These are phyloP conservation scores for Anguilla megastoma DNA, from an alignment of 2,797 vertebrate genomes.

Conservation along the genomic window DNA sequence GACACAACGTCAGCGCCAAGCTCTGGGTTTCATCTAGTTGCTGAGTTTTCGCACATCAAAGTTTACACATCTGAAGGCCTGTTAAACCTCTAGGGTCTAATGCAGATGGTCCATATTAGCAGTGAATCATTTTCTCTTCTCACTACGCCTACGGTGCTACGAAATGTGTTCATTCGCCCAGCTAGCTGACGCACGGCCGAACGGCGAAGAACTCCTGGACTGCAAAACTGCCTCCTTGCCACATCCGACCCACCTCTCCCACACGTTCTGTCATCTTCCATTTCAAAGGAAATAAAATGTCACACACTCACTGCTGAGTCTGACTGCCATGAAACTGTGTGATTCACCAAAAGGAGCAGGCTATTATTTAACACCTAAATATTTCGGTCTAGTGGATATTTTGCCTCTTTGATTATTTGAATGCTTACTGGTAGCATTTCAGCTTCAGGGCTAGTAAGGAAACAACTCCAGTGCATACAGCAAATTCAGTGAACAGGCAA, in stretches of 20 bases:
- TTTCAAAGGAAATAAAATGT: constrained; percentile 8
- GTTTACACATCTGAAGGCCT: constrained; percentile 3
- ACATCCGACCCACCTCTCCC: background rate
- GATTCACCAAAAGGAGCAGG: constrained; percentile 21
- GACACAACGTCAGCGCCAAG: background rate
- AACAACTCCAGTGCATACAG: background rate
- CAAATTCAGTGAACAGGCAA: background rate
- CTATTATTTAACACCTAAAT: background rate
- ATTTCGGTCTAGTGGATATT: background rate
- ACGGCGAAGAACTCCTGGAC: background rate
- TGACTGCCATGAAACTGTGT: background rate
- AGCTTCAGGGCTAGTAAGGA: background rate
- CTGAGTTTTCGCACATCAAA: background rate
- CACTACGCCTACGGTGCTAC: background rate
- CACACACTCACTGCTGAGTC: background rate
- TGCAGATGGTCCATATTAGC: constrained; percentile 2
- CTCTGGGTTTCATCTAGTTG: background rate
- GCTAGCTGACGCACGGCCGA: background rate
- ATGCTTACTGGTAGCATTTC: constrained; percentile 4
- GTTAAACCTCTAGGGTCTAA: background rate
- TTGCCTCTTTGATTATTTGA: background rate
- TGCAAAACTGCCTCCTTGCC: background rate
- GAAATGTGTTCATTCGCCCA: background rate
- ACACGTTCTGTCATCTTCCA: background rate
- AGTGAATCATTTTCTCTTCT: background rate